Evolutionary conservation across 2,888 invertebrate genomes (phyloP).

Genomic region (Drosophila dives): DNA sequence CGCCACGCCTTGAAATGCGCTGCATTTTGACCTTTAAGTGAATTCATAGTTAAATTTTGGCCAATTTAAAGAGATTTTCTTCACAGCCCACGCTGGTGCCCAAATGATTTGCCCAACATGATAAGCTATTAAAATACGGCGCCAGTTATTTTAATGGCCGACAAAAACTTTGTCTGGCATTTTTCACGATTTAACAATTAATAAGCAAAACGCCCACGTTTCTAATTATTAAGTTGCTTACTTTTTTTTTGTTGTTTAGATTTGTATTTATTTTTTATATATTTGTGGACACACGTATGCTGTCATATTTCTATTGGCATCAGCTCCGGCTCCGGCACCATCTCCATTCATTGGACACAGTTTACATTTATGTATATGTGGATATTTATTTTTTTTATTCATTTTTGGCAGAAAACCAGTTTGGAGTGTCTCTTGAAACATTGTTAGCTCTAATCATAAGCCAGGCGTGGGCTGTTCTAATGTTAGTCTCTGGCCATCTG

Average conservation of each 20-base stretch:
- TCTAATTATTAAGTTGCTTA: constrained; percentile 24
- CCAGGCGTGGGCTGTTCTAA: constrained; percentile 69
- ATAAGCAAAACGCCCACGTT: constrained; percentile 68
- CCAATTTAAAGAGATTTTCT: constrained; percentile 27
- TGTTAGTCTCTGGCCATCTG: constrained; percentile 45
- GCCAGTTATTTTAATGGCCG: constrained; percentile 32
- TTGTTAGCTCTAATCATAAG: constrained; percentile 54
- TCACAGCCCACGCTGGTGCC: constrained; percentile 25
- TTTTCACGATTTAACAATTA: constrained; percentile 56
- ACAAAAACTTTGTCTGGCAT: constrained; percentile 23
- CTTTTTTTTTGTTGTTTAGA: neutral
- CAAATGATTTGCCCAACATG: constrained; percentile 33
- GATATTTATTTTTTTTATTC: constrained; percentile 13
- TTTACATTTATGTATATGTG: constrained; percentile 3
- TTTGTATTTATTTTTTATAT: constrained; percentile 15
- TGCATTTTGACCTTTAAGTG: constrained; percentile 49
- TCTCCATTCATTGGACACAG: constrained; percentile 36
- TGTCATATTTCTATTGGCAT: constrained; percentile 64
- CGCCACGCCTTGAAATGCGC: constrained; percentile 35
- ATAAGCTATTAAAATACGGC: constrained; percentile 52
- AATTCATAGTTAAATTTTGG: constrained; percentile 38
- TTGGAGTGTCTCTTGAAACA: constrained; percentile 33
- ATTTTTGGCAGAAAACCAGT: constrained; percentile 59
- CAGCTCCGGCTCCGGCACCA: constrained; percentile 37
- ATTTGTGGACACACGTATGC: constrained; percentile 68